Evolutionary conservation across 2,797 vertebrate species (phyloP).

Genomic region (Lutjanus argentimaculatus): DNA sequence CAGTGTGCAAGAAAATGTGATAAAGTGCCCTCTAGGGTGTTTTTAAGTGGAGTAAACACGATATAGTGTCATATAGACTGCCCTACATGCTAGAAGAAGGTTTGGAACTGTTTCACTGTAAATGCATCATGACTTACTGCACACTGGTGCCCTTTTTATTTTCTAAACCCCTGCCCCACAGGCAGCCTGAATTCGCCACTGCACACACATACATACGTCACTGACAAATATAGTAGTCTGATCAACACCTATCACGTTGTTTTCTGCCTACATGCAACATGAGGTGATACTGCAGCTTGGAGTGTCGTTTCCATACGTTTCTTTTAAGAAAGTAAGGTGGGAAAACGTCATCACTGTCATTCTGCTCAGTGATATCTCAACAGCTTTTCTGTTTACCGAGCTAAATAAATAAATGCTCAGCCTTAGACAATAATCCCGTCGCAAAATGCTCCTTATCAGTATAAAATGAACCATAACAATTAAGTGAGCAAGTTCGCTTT

Average conservation of each 20-base stretch:
- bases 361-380: constrained; percentile 31
- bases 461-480: constrained; percentile 43
- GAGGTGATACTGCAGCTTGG: constrained; percentile 7
- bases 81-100: background rate
- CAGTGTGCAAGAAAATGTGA: background rate
- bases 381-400: constrained; percentile 30
- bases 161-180: too few species aligned
- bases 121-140: background rate
- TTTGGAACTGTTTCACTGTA: background rate
- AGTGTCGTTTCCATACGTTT: too few species aligned
- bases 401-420: constrained; percentile 26
- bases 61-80: background rate
- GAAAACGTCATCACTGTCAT: constrained; percentile 5
- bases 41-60: background rate
- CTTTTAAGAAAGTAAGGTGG: too few species aligned
- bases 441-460: constrained; percentile 45
- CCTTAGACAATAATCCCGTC: constrained; percentile 40
- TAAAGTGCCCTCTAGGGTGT: background rate
- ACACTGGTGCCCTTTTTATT: background rate
- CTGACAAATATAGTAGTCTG: background rate
- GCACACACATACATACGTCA: background rate
- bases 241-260: background rate
- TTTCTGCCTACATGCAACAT: constrained; percentile 13
- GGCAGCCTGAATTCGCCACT: background rate
- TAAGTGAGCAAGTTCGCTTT: constrained; percentile 21